Base-by-base conservation (phyloP, 2,797 vertebrate species). In the Lepus oiostolus region DNA sequence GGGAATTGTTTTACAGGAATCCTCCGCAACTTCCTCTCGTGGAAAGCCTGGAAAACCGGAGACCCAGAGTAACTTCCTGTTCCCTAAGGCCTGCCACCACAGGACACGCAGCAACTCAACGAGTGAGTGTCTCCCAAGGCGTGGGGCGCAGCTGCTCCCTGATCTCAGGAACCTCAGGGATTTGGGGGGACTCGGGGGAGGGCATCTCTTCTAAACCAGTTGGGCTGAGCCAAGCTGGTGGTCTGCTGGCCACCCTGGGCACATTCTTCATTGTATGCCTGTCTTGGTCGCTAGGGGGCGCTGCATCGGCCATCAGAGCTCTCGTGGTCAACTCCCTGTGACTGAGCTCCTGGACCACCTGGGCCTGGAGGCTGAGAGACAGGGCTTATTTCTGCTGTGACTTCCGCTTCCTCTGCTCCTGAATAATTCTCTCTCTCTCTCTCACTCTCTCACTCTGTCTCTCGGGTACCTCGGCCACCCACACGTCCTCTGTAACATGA, bases 21-120 rank as follows among this genome's bases (percentile, higher is more conserved):
- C 52, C 0, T 67, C 96, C 21, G 6, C 94, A 83, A 81, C 96
- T 42, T 70, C 92, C 35, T 97, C 71, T 85, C 96, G 83, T 88
- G 98, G 98, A 94, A 98, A 95, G 85, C 62, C 97, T 74, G 52
- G 87, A 50, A 98, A 96, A 89, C 79, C 90, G 67, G 98, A 98
- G 83, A 62, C 52, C 96, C 35, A 98, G 97, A 95, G 96, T 32
- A 97, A 77, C 75, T 97, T 97, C 85, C 96, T 98, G 74, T 96
- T 98, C 70, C 98, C 97, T 76, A 98, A 98, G 96, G 97, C 82
- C 50, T 95, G 93, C 65, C 98, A 98, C 90, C 98, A 98, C n/a
- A 98, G 98, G 96, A 98, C 98, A 32, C 98, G 98, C 63, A 99
- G 99, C 96, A 99, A 98, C 97, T 99, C 99, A 74, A 98, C 99